Evolutionary conservation across 2,888 invertebrate species (phyloP), one percentile per base, ranked within the genome.

Genomic region (Eumacrocentrus americanus): DNA sequence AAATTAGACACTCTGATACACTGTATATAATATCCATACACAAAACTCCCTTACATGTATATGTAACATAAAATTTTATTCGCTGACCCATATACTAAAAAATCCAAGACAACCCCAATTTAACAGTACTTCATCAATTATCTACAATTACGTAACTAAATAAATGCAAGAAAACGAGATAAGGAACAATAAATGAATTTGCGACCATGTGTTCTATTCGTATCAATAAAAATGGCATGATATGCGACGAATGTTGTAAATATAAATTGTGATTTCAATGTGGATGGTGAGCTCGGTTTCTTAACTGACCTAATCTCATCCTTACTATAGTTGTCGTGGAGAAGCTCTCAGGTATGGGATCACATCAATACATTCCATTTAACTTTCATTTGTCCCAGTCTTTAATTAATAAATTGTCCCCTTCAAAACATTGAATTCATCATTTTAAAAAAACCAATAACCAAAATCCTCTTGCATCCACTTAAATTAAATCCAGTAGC

Each of bases 201-300:
- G 29, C 9, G 29, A 29, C 29, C 29, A 29, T 29, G 29, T 29
- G 29, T 29, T 29, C 5, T 29, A 6, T 29, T 22, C 14, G 14
- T 12, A 29, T 42, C 14, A 29, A 37, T 52, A 37, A 52, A 29
- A 29, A 34, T 59, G 60, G 67, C 66, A 67, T 66, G 64, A 67
- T 66, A 65, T 60, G 65, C 65, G 62, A 66, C 64, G 63, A 74
- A 73, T 74, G 66, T 64, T 79, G 79, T 79, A 79, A 79, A 79
- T 80, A 79, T 74, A 78, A 74, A 73, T 71, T 78, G 75, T 75
- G 72, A 77, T 76, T 75, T 79, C 67, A 78, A 79, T 78, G 78
- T 79, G 72, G 72, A 77, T 69, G 67, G 68, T n/a, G n/a, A 68
- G 66, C 65, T 65, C 69, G 68, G 69, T 70, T 71, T 71, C 67